These are phyloP conservation scores for Andricus grossulariae DNA, from an alignment of 1,140 invertebrate genomes.

Conservation along the genomic window DNA sequence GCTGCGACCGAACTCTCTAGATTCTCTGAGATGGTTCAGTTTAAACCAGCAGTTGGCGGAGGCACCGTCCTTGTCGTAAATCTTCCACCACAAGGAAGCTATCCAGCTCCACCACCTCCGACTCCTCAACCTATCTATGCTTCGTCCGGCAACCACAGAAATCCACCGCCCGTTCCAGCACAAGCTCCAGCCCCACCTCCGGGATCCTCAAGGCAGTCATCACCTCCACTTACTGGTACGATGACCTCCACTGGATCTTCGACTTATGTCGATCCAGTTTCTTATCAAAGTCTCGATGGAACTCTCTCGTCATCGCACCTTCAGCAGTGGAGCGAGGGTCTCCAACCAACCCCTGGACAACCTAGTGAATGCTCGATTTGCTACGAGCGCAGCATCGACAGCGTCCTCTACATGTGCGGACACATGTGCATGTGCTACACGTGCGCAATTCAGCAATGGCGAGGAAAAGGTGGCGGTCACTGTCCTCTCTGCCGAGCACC, in stretches of 20 bases:
- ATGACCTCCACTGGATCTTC: constrained; percentile 75
- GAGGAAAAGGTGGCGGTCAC: constrained; percentile 90
- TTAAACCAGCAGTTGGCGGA: constrained; percentile 79
- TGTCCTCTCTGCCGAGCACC: constrained; percentile 95
- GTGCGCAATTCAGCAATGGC: constrained; percentile 95
- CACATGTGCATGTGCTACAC: constrained; percentile 99
- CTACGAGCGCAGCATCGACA: constrained; percentile 94
- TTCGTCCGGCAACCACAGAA: constrained; percentile 47
- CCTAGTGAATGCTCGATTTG: constrained; percentile 93
- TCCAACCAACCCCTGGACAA: constrained; percentile 69
- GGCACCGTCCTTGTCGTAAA: constrained; percentile 88
- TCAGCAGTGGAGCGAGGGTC: constrained; percentile 72
- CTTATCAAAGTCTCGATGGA: constrained; percentile 67
- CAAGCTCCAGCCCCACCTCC: constrained; percentile 41
- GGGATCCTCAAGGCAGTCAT: constrained; percentile 44
- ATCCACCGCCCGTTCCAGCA: constrained; percentile 40
- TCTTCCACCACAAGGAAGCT: constrained; percentile 79
- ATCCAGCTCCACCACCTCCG: constrained; percentile 63
- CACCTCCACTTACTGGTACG: constrained; percentile 64
- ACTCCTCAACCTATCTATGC: constrained; percentile 64
- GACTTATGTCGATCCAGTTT: constrained; percentile 75
- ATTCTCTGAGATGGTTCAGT: constrained; percentile 79
- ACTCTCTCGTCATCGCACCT: constrained; percentile 65
- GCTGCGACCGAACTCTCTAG: constrained; percentile 71
- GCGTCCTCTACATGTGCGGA: constrained; percentile 96